Percentiles rank a stretch among this genome's conserved stretches.
Evolutionary conservation across 2,797 vertebrate genomes (phyloP).

Genomic region (Taenioides sp.): DNA sequence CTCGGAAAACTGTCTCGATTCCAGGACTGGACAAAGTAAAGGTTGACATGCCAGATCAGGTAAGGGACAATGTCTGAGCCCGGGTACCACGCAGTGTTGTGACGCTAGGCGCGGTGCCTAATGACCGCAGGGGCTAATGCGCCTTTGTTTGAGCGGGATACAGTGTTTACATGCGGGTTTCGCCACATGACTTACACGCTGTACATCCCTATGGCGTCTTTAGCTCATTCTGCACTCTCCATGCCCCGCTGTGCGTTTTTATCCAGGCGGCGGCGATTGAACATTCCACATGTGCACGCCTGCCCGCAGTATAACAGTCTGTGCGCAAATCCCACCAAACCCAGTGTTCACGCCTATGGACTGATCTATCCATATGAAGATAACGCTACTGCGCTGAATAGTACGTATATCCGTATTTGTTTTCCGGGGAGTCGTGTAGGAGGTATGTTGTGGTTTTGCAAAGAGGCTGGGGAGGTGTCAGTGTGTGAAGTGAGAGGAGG

Average conservation of each 20-base stretch:
- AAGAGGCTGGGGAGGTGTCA: conserved; percentile 20
- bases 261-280: conserved; percentile 54
- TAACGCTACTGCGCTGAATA: background rate
- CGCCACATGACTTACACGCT: conserved; percentile 36
- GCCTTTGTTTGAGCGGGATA: conserved; percentile 35
- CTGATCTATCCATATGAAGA: background rate
- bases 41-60: conserved; percentile 75
- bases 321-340: conserved; percentile 44
- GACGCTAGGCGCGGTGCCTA: conserved; percentile 17
- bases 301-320: conserved; percentile 8
- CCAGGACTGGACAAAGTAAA: conserved; percentile 47
- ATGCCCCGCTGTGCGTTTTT: conserved; percentile 38
- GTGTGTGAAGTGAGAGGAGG: conserved; percentile 33
- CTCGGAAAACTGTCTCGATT: conserved; percentile 26
- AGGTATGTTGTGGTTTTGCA: conserved; percentile 17
- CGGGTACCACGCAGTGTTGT: conserved; percentile 18
- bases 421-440: background rate
- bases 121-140: background rate
- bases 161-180: conserved; percentile 25
- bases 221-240: conserved; percentile 28
- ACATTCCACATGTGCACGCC: conserved; percentile 61
- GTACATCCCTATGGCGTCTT: conserved; percentile 29
- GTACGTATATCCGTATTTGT: background rate
- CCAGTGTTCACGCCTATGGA: background rate
- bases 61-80: conserved; percentile 37